A percentile compares a stretch with the other conserved stretches of the same genome.
These are phyloP conservation scores for Coptodon rendalli DNA, from an alignment of 2,113 vertebrate species.

Conservation along the genomic window DNA sequence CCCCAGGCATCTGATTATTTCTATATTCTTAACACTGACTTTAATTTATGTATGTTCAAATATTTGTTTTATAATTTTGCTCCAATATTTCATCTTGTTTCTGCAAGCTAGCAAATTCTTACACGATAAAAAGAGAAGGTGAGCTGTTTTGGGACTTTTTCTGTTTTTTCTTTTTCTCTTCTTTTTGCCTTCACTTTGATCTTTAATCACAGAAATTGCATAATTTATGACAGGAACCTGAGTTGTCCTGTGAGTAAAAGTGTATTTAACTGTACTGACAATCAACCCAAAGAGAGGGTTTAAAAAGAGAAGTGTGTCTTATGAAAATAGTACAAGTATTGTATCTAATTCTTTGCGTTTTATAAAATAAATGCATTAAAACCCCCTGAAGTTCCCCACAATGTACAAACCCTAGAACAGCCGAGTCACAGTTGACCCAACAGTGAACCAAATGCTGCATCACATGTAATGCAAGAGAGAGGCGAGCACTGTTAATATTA, in stretches of 20 bases:
- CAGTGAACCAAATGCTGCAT: neutral
- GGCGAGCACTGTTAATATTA: neutral
- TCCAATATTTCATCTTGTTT: neutral
- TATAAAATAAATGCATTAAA: neutral
- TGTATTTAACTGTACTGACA: neutral
- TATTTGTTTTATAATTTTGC: neutral
- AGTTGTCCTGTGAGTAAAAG: fast-evolving
- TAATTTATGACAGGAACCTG: neutral
- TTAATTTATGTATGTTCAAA: neutral
- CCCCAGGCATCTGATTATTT: neutral
- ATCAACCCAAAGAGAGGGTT: neutral
- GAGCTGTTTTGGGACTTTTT: neutral
- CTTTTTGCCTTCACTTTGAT: neutral
- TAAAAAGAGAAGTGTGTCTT: neutral
- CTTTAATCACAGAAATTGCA: neutral
- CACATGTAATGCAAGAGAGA: neutral
- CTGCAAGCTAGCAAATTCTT: neutral
- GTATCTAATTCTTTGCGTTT: neutral
- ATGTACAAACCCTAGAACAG: neutral
- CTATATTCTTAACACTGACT: neutral
- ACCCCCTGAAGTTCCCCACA: neutral
- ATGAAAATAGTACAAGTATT: neutral
- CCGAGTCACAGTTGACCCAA: neutral
- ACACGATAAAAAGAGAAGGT: neutral
- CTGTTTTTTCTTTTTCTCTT: neutral